Evolutionary conservation across 64 coral and sea anemone species (phyloP).

Genomic region (Trachythela sp.): DNA sequence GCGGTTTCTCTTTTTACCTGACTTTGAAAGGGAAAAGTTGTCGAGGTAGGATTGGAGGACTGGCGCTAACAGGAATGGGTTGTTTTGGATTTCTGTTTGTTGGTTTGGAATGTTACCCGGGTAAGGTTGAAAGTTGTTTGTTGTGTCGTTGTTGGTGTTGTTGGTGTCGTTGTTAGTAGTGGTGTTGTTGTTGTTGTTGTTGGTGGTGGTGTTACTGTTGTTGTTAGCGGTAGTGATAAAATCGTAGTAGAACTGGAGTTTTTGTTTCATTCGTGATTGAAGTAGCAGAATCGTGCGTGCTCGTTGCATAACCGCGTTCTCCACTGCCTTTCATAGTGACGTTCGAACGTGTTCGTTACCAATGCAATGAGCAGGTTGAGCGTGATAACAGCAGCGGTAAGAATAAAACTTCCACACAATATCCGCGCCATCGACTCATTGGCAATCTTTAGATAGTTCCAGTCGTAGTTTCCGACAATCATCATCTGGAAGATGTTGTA

Average conservation of each 20-base stretch:
- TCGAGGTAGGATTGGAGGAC: too few relatives aligned
- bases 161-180: too few relatives aligned
- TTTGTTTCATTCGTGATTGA: neutral
- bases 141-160: too few relatives aligned
- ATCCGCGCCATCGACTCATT: neutral
- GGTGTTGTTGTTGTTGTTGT: too few relatives aligned
- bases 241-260: neutral
- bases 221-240: too few relatives aligned
- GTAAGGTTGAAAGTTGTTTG: too few relatives aligned
- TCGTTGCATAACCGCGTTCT: constrained; percentile 14
- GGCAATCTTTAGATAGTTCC: neutral
- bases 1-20: too few relatives aligned
- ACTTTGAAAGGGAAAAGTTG: too few relatives aligned
- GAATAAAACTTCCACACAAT: neutral
- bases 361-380: neutral
- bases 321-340: neutral
- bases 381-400: neutral
- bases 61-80: too few relatives aligned
- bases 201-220: too few relatives aligned
- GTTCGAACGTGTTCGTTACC: neutral
- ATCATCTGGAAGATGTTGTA: constrained; percentile 10
- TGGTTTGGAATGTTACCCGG: too few relatives aligned
- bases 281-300: neutral
- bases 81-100: too few relatives aligned
- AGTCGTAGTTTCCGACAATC: neutral